These are phyloP conservation scores for Anguilla obscura DNA, from an alignment of 2,797 vertebrate species.

Conservation along the genomic window DNA sequence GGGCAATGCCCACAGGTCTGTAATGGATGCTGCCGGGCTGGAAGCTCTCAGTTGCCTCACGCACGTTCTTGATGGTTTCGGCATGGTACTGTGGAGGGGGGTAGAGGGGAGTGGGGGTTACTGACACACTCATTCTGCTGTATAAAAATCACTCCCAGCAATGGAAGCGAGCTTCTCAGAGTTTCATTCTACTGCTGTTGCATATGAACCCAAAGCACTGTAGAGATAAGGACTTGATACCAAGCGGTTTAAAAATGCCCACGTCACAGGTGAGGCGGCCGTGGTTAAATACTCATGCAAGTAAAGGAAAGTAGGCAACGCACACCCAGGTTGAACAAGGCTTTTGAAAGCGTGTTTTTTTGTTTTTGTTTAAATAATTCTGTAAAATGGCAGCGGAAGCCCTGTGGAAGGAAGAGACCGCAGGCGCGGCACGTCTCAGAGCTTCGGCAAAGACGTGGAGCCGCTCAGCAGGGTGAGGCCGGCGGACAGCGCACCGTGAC, in stretches of 20 bases:
- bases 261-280: background rate
- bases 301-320: background rate
- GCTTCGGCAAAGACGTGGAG: background rate
- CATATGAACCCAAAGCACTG: background rate
- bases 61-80: conserved; percentile 94
- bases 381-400: background rate
- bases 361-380: background rate
- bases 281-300: background rate
- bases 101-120: background rate
- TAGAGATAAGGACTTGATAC: background rate
- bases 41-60: conserved; percentile 90
- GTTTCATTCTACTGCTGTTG: background rate
- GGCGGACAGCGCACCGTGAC: background rate
- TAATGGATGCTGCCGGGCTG: conserved; percentile 82
- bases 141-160: background rate
- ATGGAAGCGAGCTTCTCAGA: background rate
- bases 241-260: background rate
- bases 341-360: background rate
- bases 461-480: background rate
- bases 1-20: conserved; percentile 90
- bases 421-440: background rate
- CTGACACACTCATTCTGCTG: background rate
- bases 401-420: background rate
- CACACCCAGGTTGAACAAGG: background rate
- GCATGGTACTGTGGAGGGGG: conserved; percentile 81